These are phyloP conservation scores for Riparia riparia DNA, from an alignment of 2,113 vertebrate genomes.

Conservation along the genomic window DNA sequence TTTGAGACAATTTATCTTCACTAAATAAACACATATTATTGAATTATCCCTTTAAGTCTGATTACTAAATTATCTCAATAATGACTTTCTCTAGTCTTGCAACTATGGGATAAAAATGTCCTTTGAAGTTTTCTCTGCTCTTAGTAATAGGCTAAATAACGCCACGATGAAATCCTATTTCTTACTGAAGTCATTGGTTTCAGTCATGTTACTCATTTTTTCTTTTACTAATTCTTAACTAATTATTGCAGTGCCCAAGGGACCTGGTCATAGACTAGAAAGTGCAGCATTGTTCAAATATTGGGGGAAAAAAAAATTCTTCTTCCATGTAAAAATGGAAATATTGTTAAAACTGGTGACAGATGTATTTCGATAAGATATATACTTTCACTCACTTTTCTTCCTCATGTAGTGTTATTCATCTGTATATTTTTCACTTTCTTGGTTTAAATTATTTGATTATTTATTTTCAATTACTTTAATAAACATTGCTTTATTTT, in stretches of 20 bases:
- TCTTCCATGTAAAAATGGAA: not conserved
- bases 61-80: slow-evolving; percentile 16
- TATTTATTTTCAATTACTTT: not conserved
- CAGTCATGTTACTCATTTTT: not conserved
- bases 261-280: not conserved
- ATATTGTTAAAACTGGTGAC: not conserved
- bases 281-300: not conserved
- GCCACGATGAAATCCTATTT: not conserved
- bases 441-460: not conserved
- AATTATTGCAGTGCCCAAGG: not conserved
- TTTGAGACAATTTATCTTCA: not conserved
- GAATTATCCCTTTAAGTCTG: not conserved
- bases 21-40: not conserved
- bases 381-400: not conserved
- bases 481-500: not conserved
- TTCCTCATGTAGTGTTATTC: not conserved
- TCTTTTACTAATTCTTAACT: slow-evolving; percentile 22
- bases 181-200: not conserved
- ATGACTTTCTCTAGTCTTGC: not conserved
- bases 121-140: slow-evolving; percentile 29
- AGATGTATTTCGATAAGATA: not conserved
- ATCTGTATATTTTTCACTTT: not conserved
- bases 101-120: not conserved
- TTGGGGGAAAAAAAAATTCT: not conserved
- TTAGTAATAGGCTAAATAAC: not conserved